phyloP scores from a whole-genome alignment of 2,888 invertebrate species.

The Eretmocerus hayati region DNA sequence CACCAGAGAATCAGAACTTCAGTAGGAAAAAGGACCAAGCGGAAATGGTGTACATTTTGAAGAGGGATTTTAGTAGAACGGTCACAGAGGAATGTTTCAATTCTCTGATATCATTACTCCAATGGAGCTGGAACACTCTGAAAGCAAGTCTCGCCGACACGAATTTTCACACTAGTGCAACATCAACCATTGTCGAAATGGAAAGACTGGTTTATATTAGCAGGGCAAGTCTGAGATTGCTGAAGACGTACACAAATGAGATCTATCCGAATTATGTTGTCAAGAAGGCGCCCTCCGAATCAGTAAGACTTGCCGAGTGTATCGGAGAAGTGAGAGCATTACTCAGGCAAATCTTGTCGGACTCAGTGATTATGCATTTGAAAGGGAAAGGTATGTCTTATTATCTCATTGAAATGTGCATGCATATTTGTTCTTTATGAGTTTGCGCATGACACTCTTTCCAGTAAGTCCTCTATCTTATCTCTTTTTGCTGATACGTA shows the following conservation, averaged over 20 bases:
- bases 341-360: constrained; percentile 75
- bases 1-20: constrained; percentile 60
- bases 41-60: constrained; percentile 79
- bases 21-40: constrained; percentile 51
- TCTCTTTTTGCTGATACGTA: no score
- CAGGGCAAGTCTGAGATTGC: constrained; percentile 71
- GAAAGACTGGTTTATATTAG: constrained; percentile 82
- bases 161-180: constrained; percentile 40
- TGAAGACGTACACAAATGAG: constrained; percentile 82
- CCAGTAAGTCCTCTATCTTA: no score
- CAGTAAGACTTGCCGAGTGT: constrained; percentile 73
- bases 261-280: constrained; percentile 74
- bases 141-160: constrained; percentile 63
- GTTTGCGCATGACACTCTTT: no score
- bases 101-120: constrained; percentile 73
- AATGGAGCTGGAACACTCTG: constrained; percentile 89
- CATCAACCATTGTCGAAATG: constrained; percentile 58
- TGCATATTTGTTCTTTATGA: no score
- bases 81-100: constrained; percentile 81
- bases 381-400: constrained; percentile 36
- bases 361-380: constrained; percentile 50
- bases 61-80: constrained; percentile 78
- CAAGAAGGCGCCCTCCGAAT: constrained; percentile 56
- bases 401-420: not conserved
- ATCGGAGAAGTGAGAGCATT: constrained; percentile 79